Evolutionary conservation across 2,797 vertebrate species (phyloP).

Genomic region (Acanthiza pusilla): DNA sequence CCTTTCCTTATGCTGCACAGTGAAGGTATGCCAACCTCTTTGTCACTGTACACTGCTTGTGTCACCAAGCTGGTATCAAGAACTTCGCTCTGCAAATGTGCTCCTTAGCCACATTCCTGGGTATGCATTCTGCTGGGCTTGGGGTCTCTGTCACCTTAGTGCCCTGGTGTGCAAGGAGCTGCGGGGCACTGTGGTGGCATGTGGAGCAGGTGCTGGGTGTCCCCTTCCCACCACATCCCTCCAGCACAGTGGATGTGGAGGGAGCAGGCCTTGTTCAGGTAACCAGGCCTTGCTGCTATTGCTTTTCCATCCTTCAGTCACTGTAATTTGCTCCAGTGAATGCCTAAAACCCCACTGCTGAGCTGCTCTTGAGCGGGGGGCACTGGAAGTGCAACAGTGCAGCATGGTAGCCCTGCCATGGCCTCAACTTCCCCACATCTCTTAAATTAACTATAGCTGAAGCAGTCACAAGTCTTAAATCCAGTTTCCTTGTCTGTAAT

Average conservation of each 20-base stretch:
- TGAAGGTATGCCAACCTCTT: not conserved
- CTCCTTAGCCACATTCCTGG: not conserved
- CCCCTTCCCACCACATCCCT: not conserved
- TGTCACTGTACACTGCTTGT: not conserved
- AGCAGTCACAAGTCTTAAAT: not conserved
- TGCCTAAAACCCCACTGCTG: not conserved
- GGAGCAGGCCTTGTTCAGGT: not conserved
- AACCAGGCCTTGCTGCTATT: not conserved
- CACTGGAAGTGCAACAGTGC: not conserved
- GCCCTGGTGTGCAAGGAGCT: not conserved
- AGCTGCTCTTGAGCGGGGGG: not conserved
- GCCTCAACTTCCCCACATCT: not conserved
- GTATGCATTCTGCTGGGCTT: not conserved
- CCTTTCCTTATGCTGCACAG: not conserved
- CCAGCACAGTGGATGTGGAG: not conserved
- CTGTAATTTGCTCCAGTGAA: not conserved
- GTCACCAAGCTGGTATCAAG: not conserved
- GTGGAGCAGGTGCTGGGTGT: rapidly evolving
- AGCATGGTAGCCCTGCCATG: not conserved
- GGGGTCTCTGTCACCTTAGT: not conserved
- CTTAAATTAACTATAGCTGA: not conserved
- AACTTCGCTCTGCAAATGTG: not conserved
- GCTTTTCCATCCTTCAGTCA: not conserved
- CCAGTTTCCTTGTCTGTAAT: not conserved
- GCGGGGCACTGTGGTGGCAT: not conserved